Evolutionary conservation across 2,797 vertebrate genomes (phyloP), one percentile per base, ranked within the genome.

Genomic region (Micromesistius poutassou): DNA sequence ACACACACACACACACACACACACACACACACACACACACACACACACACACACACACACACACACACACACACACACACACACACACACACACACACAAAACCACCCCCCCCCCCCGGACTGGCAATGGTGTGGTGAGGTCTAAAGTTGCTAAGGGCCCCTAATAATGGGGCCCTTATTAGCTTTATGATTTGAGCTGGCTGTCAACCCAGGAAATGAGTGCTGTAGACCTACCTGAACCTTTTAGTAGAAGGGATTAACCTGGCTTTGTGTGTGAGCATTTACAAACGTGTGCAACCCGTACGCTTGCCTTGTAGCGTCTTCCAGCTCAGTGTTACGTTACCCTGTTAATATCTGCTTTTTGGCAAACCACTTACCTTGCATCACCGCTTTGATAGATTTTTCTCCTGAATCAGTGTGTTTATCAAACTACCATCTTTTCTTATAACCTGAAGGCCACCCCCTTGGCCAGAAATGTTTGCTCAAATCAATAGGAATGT

Each of bases 121-220:
- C n/a, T n/a, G n/a, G n/a, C n/a, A n/a, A 86, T 86, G 79, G 91
- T 86, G 55, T 87, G 92, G 89, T 91, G 79, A 36, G 73, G 78
- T 83, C 76, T 72, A 74, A 7, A 12, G 42, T 10, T n/a, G 42
- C 83, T 80, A 22, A 22, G 79, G 81, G 83, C 86, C 91, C 93
- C 89, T 84, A 10, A 36, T 71, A 94, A 95, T 93, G 95, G 93
- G 93, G 90, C 85, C 87, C 95, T 96, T 93, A 96, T 96, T 96
- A 96, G 95, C 94, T 94, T 95, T 95, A 95, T 95, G 94, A 95
- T 94, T 92, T 87, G 92, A 92, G 91, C 93, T 90, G 94, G 94
- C 89, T 93, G 95, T 94, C 94, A 89, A 90, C 91, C 90, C 96
- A 96, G 96, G 96, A 98, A 97, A 97, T 97, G 95, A 97, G 95